Percentiles rank a stretch among this genome's conserved stretches.
phyloP scores from a whole-genome alignment of 2,113 vertebrate genomes.

The Daubentonia madagascariensis region DNA sequence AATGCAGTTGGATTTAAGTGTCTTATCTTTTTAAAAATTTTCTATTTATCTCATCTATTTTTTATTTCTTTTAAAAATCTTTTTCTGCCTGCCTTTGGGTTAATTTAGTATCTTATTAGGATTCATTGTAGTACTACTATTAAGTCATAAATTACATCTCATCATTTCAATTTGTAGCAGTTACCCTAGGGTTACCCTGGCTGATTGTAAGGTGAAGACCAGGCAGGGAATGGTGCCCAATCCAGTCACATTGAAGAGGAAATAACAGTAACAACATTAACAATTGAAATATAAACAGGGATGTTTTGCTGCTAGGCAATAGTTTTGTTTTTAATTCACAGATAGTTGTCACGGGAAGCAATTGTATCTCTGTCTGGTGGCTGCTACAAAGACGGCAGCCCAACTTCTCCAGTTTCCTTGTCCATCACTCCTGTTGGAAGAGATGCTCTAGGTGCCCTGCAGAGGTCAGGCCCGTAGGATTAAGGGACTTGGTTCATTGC shows the following conservation, averaged over 20 bases:
- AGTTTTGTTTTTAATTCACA: neutral
- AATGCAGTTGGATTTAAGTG: neutral
- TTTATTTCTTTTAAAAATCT: neutral
- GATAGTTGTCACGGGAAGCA: fast-evolving
- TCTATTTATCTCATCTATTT: neutral
- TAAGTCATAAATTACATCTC: neutral
- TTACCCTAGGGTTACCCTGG: neutral
- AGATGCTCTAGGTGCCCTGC: too few relatives aligned
- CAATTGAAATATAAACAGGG: neutral
- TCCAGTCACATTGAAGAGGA: neutral
- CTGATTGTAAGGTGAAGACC: neutral
- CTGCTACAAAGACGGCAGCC: neutral
- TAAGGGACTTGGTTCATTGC: too few relatives aligned
- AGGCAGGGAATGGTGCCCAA: neutral
- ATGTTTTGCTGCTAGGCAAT: neutral
- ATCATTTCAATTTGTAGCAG: neutral
- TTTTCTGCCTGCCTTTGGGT: neutral
- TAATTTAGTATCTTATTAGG: neutral
- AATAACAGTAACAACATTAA: too few relatives aligned
- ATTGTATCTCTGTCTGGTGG: neutral
- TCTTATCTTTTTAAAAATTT: neutral
- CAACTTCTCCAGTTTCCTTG: neutral
- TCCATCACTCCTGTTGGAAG: neutral
- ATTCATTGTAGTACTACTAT: neutral
- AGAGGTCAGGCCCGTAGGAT: neutral